Evolutionary conservation across 2,888 invertebrate species (phyloP), one percentile per base, ranked within the genome.

Genomic region (Habrosyne pyritoides): DNA sequence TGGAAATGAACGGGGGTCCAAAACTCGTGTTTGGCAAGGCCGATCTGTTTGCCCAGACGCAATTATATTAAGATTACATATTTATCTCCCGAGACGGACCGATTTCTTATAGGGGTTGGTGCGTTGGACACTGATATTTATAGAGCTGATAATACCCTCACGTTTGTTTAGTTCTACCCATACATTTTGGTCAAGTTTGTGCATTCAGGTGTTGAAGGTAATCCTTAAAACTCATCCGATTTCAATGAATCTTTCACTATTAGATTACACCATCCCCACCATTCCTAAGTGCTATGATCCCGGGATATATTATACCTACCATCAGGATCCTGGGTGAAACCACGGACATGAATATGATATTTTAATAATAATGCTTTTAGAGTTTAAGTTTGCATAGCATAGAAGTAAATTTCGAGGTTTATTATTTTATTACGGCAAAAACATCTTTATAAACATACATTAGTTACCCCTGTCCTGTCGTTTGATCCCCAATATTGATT

Each of bases 51-150:
- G 84, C 80, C 71, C 68, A 81, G 79, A 81, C 79, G 80, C 90
- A 89, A 90, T 91, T 90, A 89, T 88, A 84, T 87, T 86, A 89
- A 91, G 89, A 91, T 91, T 90, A 91, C 87, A 86, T 89, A 89
- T 91, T 89, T 90, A 89, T 91, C 89, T 88, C 85, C 78, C 76
- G 79, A 84, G 82, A 81, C 79, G 79, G 79, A 83, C 79, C 82
- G 79, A 83, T 86, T 88, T 83, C 87, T 87, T 84, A 83, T 85
- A 80, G 84, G 84, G 84, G 83, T 69, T 68, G 57, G 53, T 64
- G 42, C 42, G 42, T 63, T 47, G 24, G 59, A 33, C 22, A 14
- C 10, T 53, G 56, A 67, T 57, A 30, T 58, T 18, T 26, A 56
- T 53, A 61, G 78, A 79, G 82, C 47, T 77, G 75, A 21, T 69